Evolutionary conservation across 2,113 vertebrate species (phyloP).

Genomic region (Argyrosomus japonicus): DNA sequence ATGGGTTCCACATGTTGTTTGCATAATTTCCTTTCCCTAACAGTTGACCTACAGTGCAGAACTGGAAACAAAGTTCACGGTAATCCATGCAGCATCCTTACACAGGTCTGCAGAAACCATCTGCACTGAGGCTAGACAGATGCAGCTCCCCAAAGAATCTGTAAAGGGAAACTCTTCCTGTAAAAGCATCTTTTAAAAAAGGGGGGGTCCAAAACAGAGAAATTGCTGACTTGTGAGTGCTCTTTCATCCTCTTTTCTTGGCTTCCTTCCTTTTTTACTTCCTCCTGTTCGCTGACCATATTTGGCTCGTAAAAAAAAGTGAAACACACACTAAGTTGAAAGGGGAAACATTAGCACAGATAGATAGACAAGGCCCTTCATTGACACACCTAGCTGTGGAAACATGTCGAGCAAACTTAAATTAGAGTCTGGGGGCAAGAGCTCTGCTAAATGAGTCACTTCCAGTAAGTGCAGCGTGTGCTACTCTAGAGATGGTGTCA

Average conservation of each 20-base stretch:
- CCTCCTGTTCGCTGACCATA: slow-evolving; percentile 50
- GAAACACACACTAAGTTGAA: slow-evolving; percentile 30
- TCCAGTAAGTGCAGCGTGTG: slow-evolving; percentile 71
- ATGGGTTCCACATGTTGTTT: slow-evolving; percentile 85
- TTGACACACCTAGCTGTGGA: slow-evolving; percentile 62
- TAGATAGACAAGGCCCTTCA: slow-evolving; percentile 36
- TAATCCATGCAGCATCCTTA: slow-evolving; percentile 56
- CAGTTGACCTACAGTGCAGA: slow-evolving; percentile 65
- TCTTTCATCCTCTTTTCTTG: slow-evolving; percentile 56
- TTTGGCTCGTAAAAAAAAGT: slow-evolving; percentile 38
- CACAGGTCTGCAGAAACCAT: slow-evolving; percentile 67
- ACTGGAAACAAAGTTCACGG: slow-evolving; percentile 63
- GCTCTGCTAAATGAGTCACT: slow-evolving; percentile 61
- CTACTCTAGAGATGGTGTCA: slow-evolving; percentile 49
- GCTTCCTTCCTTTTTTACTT: slow-evolving; percentile 50
- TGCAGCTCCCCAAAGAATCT: slow-evolving; percentile 41
- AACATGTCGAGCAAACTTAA: slow-evolving; percentile 65
- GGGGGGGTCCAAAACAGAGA: slow-evolving; percentile 37
- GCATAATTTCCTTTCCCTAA: slow-evolving; percentile 69
- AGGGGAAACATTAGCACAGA: slow-evolving; percentile 50
- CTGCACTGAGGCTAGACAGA: slow-evolving; percentile 24
- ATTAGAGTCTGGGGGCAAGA: slow-evolving; percentile 62
- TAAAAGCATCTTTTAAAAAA: slow-evolving; percentile 21
- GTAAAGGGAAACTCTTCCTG: slow-evolving; percentile 39
- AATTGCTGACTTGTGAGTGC: slow-evolving; percentile 43